Base-by-base conservation (phyloP, 2,113 vertebrate genomes). In the Myiopsitta monachus region DNA sequence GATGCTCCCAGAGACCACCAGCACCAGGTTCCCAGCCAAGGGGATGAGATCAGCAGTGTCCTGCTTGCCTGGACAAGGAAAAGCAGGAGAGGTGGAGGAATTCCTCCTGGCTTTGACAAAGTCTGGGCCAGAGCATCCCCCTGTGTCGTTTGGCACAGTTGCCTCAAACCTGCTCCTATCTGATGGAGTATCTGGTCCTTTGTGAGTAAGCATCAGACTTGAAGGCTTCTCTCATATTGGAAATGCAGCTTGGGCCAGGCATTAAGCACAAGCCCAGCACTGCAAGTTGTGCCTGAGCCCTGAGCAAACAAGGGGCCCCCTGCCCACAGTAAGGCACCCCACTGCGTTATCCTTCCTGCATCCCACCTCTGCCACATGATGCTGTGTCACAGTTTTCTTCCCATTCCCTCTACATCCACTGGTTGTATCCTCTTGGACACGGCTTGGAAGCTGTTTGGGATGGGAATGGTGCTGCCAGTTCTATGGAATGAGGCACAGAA, bases 161-260 rank as follows among this genome's bases (percentile, higher is more conserved):
- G 18, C 33, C 79, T 49, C 3, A 1, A 83, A 81, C 21, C 46
- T 8, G 17, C 3, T 78, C 51, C 24, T 2, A 1, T 16, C 76
- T 82, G 41, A 27, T 2, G 1, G 9, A 75, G 2, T 69, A 41
- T n/a, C 52, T 52, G 38, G 21, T 24, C 38, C 39, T 77, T 31
- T 14, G 14, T 24, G 28, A 62, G 36, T 1, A 9, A 80, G 14
- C 38, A 2, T 14, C 57, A 64, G 30, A 41, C n/a, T 77, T 0
- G 0, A 73, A 23, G 33, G 17, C 1, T 30, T 39, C 82, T 69
- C 54, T 38, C 5, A 0, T 2, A 10, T 4, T n/a, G 49, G 12
- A 51, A 55, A 36, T 2, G 22, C 57, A 43, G 13, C 11, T 36
- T 38, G 22, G 36, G 5, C 8, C 66, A 62, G 33, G 17, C 24